Evolutionary conservation across 2,797 vertebrate species (phyloP).

Genomic region (Parauchenoglanis punctatus): DNA sequence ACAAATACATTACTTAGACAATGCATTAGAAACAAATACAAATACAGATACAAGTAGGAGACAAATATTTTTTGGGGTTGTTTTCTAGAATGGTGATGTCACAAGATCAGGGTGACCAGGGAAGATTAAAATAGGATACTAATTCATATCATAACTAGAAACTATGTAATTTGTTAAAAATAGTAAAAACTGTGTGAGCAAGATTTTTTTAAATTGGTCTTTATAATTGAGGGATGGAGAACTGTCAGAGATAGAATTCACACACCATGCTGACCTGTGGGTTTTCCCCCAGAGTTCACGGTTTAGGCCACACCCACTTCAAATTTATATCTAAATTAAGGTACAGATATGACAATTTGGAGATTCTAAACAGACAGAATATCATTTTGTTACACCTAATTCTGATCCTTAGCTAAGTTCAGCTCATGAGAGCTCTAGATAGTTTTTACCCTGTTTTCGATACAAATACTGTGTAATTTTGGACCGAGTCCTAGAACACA

Average conservation of each 20-base stretch:
- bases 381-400: neutral
- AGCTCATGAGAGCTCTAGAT: neutral
- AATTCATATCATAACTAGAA: neutral
- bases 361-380: neutral
- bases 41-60: neutral
- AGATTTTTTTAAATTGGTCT: neutral
- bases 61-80: too few relatives aligned
- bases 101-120: neutral
- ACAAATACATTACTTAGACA: neutral
- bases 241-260: neutral
- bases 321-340: neutral
- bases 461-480: neutral
- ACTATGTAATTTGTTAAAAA: neutral
- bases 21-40: neutral
- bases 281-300: neutral
- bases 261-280: neutral
- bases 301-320: neutral
- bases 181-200: neutral
- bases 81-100: neutral
- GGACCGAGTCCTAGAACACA: neutral
- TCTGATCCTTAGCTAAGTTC: neutral
- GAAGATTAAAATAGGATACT: neutral
- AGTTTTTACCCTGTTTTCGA: neutral
- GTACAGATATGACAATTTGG: neutral
- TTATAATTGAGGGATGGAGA: neutral